Evolutionary conservation across 1,140 invertebrate species (phyloP).

Genomic region (Zelostemma sp.): DNA sequence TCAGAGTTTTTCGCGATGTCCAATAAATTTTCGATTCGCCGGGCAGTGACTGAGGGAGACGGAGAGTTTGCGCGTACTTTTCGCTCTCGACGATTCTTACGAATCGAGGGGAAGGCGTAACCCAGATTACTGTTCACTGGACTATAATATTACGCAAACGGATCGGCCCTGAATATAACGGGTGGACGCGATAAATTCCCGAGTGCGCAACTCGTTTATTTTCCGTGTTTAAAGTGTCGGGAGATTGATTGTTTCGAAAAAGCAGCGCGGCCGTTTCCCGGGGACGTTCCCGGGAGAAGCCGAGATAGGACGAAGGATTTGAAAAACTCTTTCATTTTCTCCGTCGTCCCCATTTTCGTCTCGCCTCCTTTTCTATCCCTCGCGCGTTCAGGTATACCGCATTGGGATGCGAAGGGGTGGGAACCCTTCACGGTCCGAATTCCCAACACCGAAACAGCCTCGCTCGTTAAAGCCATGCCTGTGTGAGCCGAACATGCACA

Average conservation of each 20-base stretch:
- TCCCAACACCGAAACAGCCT: constrained; percentile 45
- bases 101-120: constrained; percentile 45
- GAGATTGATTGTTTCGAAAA: constrained; percentile 3
- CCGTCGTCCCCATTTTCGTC: constrained; percentile 20
- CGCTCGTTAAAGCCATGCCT: constrained; percentile 39
- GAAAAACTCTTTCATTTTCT: constrained; percentile 16
- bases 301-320: constrained; percentile 21
- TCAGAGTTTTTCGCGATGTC: neutral
- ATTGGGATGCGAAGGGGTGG: constrained; percentile 24
- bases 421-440: constrained; percentile 31
- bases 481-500: constrained; percentile 11
- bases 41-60: constrained; percentile 16
- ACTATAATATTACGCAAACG: constrained; percentile 59
- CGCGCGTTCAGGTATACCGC: constrained; percentile 10
- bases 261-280: constrained; percentile 6
- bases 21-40: neutral
- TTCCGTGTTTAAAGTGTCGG: too few relatives aligned
- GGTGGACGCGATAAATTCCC: constrained; percentile 25
- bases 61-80: constrained; percentile 24
- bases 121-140: constrained; percentile 54
- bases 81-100: constrained; percentile 29
- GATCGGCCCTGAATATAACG: constrained; percentile 47
- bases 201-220: neutral
- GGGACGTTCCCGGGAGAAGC: constrained; percentile 18
- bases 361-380: constrained; percentile 4